phyloP scores from a whole-genome alignment of 2,797 vertebrate species.

The Garrulus glandarius region DNA sequence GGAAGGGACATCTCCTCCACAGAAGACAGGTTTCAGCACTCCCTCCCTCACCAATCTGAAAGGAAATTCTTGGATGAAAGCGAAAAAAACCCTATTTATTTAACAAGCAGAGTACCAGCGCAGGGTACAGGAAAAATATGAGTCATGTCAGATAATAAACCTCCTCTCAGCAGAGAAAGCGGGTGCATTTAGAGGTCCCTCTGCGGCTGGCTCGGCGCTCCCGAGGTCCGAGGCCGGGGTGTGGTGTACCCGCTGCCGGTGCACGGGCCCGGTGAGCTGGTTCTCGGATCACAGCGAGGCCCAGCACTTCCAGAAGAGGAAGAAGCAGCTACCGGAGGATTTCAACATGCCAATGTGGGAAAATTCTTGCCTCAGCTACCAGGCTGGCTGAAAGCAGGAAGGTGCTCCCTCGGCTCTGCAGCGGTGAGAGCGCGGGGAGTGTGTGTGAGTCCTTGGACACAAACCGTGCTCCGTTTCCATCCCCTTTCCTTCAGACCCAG shows the following conservation, averaged over 20 bases:
- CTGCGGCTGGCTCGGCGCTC: neutral
- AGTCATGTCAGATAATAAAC: neutral
- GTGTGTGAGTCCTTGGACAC: neutral
- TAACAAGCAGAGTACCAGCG: neutral
- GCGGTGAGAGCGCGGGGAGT: neutral
- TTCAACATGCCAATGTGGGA: accelerated
- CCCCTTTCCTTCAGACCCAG: neutral
- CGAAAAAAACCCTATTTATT: neutral
- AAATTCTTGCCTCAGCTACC: neutral
- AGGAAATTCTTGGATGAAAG: neutral
- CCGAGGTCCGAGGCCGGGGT: neutral
- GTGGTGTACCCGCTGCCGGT: too few species aligned
- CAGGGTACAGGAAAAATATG: neutral
- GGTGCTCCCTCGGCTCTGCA: neutral
- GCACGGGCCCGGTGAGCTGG: neutral
- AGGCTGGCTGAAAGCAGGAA: neutral
- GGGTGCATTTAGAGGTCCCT: neutral
- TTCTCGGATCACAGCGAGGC: neutral
- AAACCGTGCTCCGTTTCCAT: neutral
- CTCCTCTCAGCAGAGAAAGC: neutral
- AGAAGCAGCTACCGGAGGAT: neutral
- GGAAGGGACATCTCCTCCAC: neutral
- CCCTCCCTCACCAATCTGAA: neutral
- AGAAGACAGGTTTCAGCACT: neutral
- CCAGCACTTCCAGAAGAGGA: neutral